phyloP scores from a whole-genome alignment of 30 jellyfish, hydroid and myxozoan species.

The Chrysaora quinquecirrha region DNA sequence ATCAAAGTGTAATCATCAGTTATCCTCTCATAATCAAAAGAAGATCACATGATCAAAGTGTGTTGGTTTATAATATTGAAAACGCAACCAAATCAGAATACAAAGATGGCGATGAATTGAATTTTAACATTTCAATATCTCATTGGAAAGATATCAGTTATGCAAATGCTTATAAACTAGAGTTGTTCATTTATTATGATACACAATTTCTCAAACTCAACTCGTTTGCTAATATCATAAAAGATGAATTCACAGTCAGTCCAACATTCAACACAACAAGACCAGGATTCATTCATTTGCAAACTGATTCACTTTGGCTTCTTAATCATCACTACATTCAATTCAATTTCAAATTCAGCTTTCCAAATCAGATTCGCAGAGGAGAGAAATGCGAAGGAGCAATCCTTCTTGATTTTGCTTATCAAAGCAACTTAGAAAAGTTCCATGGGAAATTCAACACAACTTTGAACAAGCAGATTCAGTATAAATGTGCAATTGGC shows the following conservation, averaged over 20 bases:
- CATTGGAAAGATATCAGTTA: conserved; percentile 3
- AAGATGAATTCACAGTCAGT: background rate
- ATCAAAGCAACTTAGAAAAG: conserved; percentile 17
- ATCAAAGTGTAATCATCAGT: background rate
- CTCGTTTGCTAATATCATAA: background rate
- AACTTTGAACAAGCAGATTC: background rate
- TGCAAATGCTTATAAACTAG: conserved; percentile 26
- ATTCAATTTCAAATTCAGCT: background rate
- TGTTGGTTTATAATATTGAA: background rate
- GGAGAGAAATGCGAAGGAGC: conserved; percentile 1
- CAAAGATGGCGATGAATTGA: background rate
- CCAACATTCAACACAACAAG: conserved; percentile 20
- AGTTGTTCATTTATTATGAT: conserved; percentile 17
- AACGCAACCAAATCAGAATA: background rate
- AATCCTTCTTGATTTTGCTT: conserved; percentile 15
- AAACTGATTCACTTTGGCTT: conserved; percentile 27
- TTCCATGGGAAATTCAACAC: conserved; percentile 13
- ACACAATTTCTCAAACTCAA: background rate
- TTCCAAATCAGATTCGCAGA: conserved; percentile 8
- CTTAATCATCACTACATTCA: background rate
- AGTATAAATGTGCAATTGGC: conserved; percentile 3
- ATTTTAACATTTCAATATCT: conserved; percentile 1
- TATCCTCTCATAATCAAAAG: background rate
- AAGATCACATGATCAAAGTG: conserved; percentile 1
- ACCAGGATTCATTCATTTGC: conserved; percentile 23